Base-by-base conservation (phyloP, 2,888 invertebrate species). In the Lampropteryx suffumata region DNA sequence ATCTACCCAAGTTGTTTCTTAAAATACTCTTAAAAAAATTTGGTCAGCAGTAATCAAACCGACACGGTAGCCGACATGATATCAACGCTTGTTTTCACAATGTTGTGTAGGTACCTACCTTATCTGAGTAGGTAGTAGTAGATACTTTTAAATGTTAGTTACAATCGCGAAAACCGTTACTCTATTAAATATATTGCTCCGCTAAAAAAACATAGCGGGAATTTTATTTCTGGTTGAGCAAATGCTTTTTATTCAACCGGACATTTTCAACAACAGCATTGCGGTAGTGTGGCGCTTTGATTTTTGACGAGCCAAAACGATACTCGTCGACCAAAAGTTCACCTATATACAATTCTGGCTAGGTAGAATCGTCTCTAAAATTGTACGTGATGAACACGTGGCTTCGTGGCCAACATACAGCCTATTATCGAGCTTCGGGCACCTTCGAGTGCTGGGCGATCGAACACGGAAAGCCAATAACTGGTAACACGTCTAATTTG, bases 241-340 rank as follows among this genome's bases (percentile, higher is more conserved):
- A 45, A 45, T 9, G 30, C 30, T 36, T 32, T 44, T 37, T 37
- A 37, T 37, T 37, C 37, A 10, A 13, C 37, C 37, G 43, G 34
- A 44, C 10, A 45, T 37, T 36, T n/a, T 32, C 26, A 30, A 39
- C 37, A 39, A 39, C 46, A 46, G 46, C 46, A 46, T 33, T 46
- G 46, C 46, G 33, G 46, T 40, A 34, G 7, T 21, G 21, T 14
- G 10, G 26, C 24, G 26, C 26, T 42, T 33, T 34, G 34, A 35
- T 35, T 28, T 37, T 33, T 36, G 33, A 36, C 44, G 29, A 13
- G 41, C 7, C n/a, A 13, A 13, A 10, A 10, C 27, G 13, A 39
- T 13, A 14, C 14, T 34, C 11, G 14, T 28, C 32, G 14, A 11
- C 41, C 12, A 21, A 24, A 12, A 3, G 32, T 41, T 24, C 24